Percentiles rank a stretch among this genome's conserved stretches.
These are phyloP conservation scores for Drosophila insularis DNA, from an alignment of 1,140 invertebrate species.

Conservation along the genomic window DNA sequence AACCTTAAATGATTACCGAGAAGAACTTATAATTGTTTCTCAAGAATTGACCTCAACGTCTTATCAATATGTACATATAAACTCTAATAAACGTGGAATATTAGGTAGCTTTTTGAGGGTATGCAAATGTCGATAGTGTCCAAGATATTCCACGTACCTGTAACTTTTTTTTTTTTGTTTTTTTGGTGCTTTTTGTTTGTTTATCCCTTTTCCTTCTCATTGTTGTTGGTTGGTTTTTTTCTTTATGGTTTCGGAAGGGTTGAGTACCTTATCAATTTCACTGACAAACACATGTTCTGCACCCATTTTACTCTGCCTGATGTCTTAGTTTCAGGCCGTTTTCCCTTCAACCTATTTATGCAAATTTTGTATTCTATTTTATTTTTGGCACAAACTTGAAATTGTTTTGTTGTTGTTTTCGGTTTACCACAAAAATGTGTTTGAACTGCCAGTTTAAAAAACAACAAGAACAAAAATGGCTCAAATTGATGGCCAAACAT, in stretches of 20 bases:
- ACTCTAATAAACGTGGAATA: no score
- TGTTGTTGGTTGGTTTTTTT: background rate
- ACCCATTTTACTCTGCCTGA: slow-evolving; percentile 35
- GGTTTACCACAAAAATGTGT: slow-evolving; percentile 1
- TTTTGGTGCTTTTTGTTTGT: background rate
- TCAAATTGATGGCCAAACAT: background rate
- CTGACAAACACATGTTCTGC: slow-evolving; percentile 52
- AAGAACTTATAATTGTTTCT: no score
- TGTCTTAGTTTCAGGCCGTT: slow-evolving; percentile 14
- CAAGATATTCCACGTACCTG: background rate
- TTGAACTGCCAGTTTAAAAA: background rate
- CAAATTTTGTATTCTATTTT: slow-evolving; percentile 39
- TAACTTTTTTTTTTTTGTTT: background rate
- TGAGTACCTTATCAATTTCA: slow-evolving; percentile 45
- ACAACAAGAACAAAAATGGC: background rate
- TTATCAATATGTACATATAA: no score
- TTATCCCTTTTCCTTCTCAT: slow-evolving; percentile 5
- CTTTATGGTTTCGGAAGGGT: background rate
- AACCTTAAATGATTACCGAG: no score
- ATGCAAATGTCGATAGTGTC: background rate
- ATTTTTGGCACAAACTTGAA: slow-evolving; percentile 15
- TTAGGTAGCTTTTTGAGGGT: background rate
- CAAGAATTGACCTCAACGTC: no score
- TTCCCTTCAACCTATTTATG: slow-evolving; percentile 53
- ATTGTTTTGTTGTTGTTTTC: slow-evolving; percentile 30